Percentiles rank a stretch among this genome's conserved stretches.
Conservation (phyloP, 2,888 invertebrate genomes). For the Sesia apiformis region DNA sequence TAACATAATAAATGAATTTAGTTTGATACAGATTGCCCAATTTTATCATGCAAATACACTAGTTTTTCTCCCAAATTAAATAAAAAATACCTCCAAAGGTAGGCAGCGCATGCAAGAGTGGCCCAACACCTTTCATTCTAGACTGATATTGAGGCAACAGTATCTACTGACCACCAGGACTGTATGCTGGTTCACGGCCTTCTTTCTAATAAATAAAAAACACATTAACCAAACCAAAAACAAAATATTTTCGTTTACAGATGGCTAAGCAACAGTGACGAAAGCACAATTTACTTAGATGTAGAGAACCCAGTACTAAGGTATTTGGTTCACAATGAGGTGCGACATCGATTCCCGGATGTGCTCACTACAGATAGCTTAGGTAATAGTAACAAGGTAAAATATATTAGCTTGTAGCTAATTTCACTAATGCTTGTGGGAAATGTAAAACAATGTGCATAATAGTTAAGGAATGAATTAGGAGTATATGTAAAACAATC, state of each 20-base stretch:
- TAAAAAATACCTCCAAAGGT: too few species aligned
- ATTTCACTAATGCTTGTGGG: neutral
- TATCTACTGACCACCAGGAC: too few species aligned
- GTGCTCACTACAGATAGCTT: slow-evolving; percentile 63
- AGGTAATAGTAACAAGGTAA: slow-evolving; percentile 71
- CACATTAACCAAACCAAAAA: neutral
- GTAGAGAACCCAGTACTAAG: slow-evolving; percentile 57
- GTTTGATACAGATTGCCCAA: too few species aligned
- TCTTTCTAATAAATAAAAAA: neutral
- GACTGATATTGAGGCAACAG: too few species aligned
- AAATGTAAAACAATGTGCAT: neutral
- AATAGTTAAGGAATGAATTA: too few species aligned
- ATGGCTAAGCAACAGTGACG: slow-evolving; percentile 39
- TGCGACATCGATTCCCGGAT: slow-evolving; percentile 67
- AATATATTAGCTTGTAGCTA: slow-evolving; percentile 7
- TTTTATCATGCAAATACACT: too few species aligned
- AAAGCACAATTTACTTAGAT: slow-evolving; percentile 52
- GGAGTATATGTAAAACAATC: too few species aligned
- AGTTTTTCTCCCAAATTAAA: too few species aligned
- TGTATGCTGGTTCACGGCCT: too few species aligned
- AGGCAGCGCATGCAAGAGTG: too few species aligned
- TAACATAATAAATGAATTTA: too few species aligned
- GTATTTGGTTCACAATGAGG: slow-evolving; percentile 75
- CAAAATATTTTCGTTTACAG: slow-evolving; percentile 28
- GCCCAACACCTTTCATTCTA: too few species aligned